Evolutionary conservation across 1,140 invertebrate species (phyloP).

Genomic region (Drosophila pectinifera): DNA sequence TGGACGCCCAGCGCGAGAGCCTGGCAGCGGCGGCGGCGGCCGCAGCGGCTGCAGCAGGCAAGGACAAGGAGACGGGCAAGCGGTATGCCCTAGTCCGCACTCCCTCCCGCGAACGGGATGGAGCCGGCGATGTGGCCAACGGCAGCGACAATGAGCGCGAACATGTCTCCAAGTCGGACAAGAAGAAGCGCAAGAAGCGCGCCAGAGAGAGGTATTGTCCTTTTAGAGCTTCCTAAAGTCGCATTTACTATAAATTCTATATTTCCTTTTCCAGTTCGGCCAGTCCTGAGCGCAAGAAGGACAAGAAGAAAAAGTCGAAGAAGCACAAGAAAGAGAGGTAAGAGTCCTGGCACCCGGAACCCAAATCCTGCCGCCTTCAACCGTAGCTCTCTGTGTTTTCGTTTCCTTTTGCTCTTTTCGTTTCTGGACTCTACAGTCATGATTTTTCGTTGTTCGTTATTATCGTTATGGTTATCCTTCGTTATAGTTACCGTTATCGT

Average conservation of each 20-base stretch:
- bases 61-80: slow-evolving; percentile 80
- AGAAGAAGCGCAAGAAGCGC: slow-evolving; percentile 86
- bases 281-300: slow-evolving; percentile 88
- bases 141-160: slow-evolving; percentile 67
- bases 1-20: slow-evolving; percentile 85
- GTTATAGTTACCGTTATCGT: slow-evolving; percentile 34
- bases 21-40: slow-evolving; percentile 86
- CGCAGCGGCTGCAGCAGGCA: slow-evolving; percentile 75
- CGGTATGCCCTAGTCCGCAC: slow-evolving; percentile 89
- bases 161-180: slow-evolving; percentile 84
- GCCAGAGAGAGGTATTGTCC: slow-evolving; percentile 73
- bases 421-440: slow-evolving; percentile 39
- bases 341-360: slow-evolving; percentile 37
- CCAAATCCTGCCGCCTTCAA: slow-evolving; percentile 24
- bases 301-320: slow-evolving; percentile 89
- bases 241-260: background rate
- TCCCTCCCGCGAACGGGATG: slow-evolving; percentile 85
- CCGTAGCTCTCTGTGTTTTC: slow-evolving; percentile 62
- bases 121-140: slow-evolving; percentile 23
- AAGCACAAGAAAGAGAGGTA: slow-evolving; percentile 90
- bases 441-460: slow-evolving; percentile 21
- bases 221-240: background rate
- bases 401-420: slow-evolving; percentile 24
- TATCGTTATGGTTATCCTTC: slow-evolving; percentile 1
- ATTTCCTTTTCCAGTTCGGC: slow-evolving; percentile 85